Evolutionary conservation across 2,113 vertebrate genomes (phyloP).

Genomic region (Paradoxurus hermaphroditus): DNA sequence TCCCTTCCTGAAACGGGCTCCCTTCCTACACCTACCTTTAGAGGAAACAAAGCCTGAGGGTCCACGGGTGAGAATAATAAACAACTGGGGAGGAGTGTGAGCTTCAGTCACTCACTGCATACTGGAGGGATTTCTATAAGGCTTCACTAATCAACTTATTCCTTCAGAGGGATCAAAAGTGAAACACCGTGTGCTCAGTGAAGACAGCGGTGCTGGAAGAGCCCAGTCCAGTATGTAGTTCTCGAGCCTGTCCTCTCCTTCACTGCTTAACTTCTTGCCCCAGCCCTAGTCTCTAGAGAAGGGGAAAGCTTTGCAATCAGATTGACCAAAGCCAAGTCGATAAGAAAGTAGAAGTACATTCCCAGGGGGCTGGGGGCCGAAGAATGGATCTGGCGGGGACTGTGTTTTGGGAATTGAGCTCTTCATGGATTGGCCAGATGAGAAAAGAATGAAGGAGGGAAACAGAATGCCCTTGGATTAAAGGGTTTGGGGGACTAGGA

Average conservation of each 20-base stretch:
- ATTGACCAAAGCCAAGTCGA: neutral
- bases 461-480: neutral
- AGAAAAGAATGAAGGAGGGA: neutral
- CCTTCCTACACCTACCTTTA: neutral
- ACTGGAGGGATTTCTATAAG: neutral
- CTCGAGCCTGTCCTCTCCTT: neutral
- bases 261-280: neutral
- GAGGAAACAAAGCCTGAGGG: neutral
- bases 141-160: neutral
- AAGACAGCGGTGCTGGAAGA: neutral
- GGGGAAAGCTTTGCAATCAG: neutral
- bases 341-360: neutral
- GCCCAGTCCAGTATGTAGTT: neutral
- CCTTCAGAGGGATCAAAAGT: neutral
- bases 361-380: no score
- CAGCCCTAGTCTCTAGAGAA: neutral
- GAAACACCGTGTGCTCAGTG: neutral
- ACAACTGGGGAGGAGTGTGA: neutral
- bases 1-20: neutral
- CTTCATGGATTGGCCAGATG: neutral
- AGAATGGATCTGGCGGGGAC: neutral
- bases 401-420: neutral
- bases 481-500: neutral
- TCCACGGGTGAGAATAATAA: neutral
- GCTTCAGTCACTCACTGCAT: neutral